Base-by-base conservation (phyloP, 2,113 vertebrate genomes). In the Lucifuga dentata region DNA sequence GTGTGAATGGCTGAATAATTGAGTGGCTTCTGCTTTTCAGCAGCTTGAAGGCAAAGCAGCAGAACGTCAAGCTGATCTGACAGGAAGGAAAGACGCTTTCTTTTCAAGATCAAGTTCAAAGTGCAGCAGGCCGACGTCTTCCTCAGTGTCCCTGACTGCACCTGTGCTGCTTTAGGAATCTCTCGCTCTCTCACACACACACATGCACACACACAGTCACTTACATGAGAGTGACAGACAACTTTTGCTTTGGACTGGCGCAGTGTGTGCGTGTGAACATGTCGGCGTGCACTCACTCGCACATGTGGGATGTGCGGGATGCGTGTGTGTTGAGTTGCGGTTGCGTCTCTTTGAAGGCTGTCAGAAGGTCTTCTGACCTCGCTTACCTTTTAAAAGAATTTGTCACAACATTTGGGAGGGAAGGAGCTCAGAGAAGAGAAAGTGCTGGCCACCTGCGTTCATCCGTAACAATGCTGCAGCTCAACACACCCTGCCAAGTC, bases 61-160 rank as follows among this genome's bases (percentile, higher is more conserved):
- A n/a, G n/a, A n/a, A n/a, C n/a, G n/a, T 49, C 85, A 68, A 87
- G 80, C 83, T 59, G 73, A 69, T 83, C 80, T 90, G 88, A 90
- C 88, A 89, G 87, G 61, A 81, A 58, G 64, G 59, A 63, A 79
- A 85, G 77, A 87, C 74, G 70, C 68, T 89, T 87, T 80, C 80
- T 88, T 90, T 90, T 90, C 81, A 88, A 89, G 90, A 87, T 88
- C 89, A 91, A 86, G 90, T 91, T 91, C 85, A 90, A 90, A 91
- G 88, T 79, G 64, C 73, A 81, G 82, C 74, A 85, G 74, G 58
- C 60, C 72, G 46, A 73, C 46, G 53, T 11, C 85, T 86, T 61
- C 78, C 75, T 86, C 76, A 1, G 76, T 77, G 88, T 87, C 89
- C 88, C 88, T 91, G 89, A 84, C 86, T 86, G 89, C 91, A 90